These are phyloP conservation scores for Agrilus cyanescens DNA, from an alignment of 2,888 invertebrate genomes.

Conservation along the genomic window DNA sequence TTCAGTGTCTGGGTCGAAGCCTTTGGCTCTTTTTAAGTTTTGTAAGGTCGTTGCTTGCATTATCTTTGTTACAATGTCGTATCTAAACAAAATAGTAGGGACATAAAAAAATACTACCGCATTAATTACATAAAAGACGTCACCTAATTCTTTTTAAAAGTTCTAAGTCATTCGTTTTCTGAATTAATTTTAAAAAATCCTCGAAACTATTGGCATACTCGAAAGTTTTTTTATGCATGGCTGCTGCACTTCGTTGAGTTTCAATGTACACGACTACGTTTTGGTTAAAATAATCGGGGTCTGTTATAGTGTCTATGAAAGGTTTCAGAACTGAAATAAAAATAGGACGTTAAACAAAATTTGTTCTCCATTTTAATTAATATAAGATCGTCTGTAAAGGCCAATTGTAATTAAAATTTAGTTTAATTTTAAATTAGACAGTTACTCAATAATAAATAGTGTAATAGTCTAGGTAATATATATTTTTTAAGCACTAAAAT, in stretches of 20 bases:
- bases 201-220: slow-evolving; percentile 84
- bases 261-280: slow-evolving; percentile 75
- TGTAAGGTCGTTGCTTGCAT: slow-evolving; percentile 89
- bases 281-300: slow-evolving; percentile 85
- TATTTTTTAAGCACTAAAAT: too few relatives aligned
- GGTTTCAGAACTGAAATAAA: slow-evolving; percentile 61
- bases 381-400: too few relatives aligned
- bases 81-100: slow-evolving; percentile 37
- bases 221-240: slow-evolving; percentile 69
- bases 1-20: slow-evolving; percentile 55
- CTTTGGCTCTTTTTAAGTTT: slow-evolving; percentile 78
- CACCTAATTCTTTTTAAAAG: slow-evolving; percentile 72
- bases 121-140: slow-evolving; percentile 12
- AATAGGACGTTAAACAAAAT: too few relatives aligned
- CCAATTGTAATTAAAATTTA: too few relatives aligned
- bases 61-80: slow-evolving; percentile 81
- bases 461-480: too few relatives aligned
- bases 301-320: slow-evolving; percentile 70
- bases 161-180: slow-evolving; percentile 67
- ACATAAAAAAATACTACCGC: slow-evolving; percentile 1
- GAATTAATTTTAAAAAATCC: slow-evolving; percentile 76
- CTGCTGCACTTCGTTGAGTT: slow-evolving; percentile 64
- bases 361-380: too few relatives aligned
- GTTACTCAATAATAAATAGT: too few relatives aligned
- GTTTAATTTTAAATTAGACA: too few relatives aligned